Evolutionary conservation across 2,888 invertebrate genomes (phyloP), one percentile per base, ranked within the genome.

Genomic region (Chelonus formosanus): DNA sequence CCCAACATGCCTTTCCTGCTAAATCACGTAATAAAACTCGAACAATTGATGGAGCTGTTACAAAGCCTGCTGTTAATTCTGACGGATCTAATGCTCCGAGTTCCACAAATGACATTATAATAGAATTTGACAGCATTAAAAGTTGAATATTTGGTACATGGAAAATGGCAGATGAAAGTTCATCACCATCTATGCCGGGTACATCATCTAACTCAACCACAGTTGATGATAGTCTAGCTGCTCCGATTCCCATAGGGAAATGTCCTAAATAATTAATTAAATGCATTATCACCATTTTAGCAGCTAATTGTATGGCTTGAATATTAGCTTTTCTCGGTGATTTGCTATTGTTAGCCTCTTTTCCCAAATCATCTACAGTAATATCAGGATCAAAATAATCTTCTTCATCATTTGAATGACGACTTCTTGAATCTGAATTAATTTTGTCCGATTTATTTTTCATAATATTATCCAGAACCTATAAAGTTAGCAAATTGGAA

Each of bases 1-100:
- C 97, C 97, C 98, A 98, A 76, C 95, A 95, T 58, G 95, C 94
- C 86, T 97, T 98, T 57, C 98, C 97, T 40, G 94, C 92, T 63
- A 97, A 87, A 85, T 97, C 97, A 5, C 98, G 88, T 68, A 97
- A 86, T 8, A 98, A 86, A 32, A 97, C 91, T 44, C 98, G 88
- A 63, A 95, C 94, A 67, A 81, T 76, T 10, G 83, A 83, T 31
- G 84, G 81, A 3, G 84, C 82, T 0, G 82, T 84, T 3, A 81
- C 80, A 50, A 84, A 74, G 3, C 82, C 83, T 3, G 81, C 79
- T 0, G 92, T 92, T 10, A 90, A 90, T 0, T 92, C 92, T 0
- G 95, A 93, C 71, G 92, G 87, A 75, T 95, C 92, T 67, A 95
- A 81, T 3, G 94, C 91, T 1, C 96, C 95, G 72, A 98, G 86